These are phyloP conservation scores for Drosophila lutescens DNA, from an alignment of 2,888 invertebrate genomes.

Conservation along the genomic window DNA sequence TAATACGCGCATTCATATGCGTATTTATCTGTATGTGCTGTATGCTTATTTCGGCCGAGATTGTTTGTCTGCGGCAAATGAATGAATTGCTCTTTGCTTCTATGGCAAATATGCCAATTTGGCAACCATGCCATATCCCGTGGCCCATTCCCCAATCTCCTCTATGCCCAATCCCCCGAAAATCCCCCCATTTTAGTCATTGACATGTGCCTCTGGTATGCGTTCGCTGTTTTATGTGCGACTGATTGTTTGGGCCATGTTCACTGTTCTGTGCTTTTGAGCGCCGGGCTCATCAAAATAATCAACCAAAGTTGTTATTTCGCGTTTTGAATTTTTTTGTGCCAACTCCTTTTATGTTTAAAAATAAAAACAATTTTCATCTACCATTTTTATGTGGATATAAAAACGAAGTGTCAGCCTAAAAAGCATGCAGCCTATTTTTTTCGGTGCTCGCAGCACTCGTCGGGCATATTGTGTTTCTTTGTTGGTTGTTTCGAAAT, in stretches of 20 bases:
- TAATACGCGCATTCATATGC: conserved; percentile 76
- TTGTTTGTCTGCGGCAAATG: conserved; percentile 78
- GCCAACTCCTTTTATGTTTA: conserved; percentile 42
- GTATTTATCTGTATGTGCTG: conserved; percentile 44
- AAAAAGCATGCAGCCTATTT: conserved; percentile 53
- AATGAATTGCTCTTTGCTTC: conserved; percentile 73
- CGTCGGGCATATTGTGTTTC: conserved; percentile 16
- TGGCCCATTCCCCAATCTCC: conserved; percentile 26
- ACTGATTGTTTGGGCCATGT: conserved; percentile 38
- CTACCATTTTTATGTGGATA: conserved; percentile 64
- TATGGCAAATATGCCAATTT: conserved; percentile 76
- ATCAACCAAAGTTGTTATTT: conserved; percentile 70
- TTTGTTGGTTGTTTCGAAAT: conserved; percentile 10
- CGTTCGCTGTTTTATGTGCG: conserved; percentile 17
- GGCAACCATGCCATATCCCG: conserved; percentile 32
- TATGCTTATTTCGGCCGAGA: conserved; percentile 61
- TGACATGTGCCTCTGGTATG: conserved; percentile 65
- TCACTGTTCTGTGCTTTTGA: conserved; percentile 63
- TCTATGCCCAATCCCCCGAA: too few relatives aligned
- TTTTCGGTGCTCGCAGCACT: conserved; percentile 6
- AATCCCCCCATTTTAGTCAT: conserved; percentile 55
- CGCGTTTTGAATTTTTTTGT: background rate
- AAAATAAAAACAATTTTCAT: conserved; percentile 58
- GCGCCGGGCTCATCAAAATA: conserved; percentile 68
- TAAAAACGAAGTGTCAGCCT: conserved; percentile 66